These are phyloP conservation scores for Frieseomelitta varia DNA, from an alignment of 1,140 invertebrate species.

Conservation along the genomic window DNA sequence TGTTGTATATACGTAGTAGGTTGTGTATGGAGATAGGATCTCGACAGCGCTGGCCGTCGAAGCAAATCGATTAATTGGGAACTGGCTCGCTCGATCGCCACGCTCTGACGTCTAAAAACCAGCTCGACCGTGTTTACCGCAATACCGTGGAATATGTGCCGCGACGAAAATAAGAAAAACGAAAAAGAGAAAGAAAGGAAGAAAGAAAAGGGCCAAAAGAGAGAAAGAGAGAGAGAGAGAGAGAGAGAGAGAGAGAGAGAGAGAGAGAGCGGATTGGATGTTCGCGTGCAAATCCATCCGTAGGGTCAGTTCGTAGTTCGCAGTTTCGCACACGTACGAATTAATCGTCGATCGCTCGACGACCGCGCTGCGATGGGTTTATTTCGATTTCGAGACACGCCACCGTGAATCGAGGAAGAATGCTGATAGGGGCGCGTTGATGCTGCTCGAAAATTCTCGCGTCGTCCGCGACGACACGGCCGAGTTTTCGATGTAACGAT, in stretches of 20 bases:
- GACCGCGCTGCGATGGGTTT: not conserved
- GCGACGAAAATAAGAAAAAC: not conserved
- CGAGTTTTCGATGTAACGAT: not conserved
- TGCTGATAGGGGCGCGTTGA: not conserved
- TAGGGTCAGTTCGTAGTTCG: not conserved
- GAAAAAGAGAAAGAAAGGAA: not conserved
- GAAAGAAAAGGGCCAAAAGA: not conserved
- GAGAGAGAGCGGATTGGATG: not conserved
- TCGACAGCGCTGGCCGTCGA: slow-evolving; percentile 69
- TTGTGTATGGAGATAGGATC: slow-evolving; percentile 55
- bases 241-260: not conserved
- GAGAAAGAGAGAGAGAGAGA: not conserved
- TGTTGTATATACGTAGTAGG: slow-evolving; percentile 29
- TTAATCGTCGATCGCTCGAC: not conserved
- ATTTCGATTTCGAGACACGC: slow-evolving; percentile 11
- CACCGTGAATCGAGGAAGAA: not conserved
- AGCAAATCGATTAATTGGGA: slow-evolving; percentile 74
- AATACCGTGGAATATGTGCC: slow-evolving; percentile 36
- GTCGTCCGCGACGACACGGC: not conserved
- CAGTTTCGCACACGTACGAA: not conserved
- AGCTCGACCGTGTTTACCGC: slow-evolving; percentile 55
- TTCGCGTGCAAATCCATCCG: not conserved
- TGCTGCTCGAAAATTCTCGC: not conserved
- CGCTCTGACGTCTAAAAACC: slow-evolving; percentile 61
- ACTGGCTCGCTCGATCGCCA: slow-evolving; percentile 62